These are phyloP conservation scores for Danio albolineatus DNA, from an alignment of 2,797 vertebrate species.

Conservation along the genomic window DNA sequence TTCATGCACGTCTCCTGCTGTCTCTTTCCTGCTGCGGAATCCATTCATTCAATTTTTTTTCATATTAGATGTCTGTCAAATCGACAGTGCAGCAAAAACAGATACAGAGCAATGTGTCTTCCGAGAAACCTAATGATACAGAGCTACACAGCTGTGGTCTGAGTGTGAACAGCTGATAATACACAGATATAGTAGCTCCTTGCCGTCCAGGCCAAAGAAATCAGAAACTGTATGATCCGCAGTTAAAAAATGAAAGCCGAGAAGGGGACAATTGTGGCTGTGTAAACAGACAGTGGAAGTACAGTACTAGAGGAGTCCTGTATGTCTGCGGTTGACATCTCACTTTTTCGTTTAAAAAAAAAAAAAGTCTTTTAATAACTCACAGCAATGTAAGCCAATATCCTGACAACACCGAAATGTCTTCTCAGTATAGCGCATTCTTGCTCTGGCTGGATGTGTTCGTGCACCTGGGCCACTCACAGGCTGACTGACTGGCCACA, in stretches of 20 bases:
- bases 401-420: conserved; percentile 17
- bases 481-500: conserved; percentile 17
- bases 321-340: conserved; percentile 22
- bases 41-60: conserved; percentile 27
- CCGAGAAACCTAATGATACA: conserved; percentile 53
- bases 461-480: conserved; percentile 45
- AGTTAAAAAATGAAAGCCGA: conserved; percentile 57
- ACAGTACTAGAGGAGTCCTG: conserved; percentile 29
- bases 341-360: background rate
- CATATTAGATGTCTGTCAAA: conserved; percentile 60
- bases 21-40: conserved; percentile 29
- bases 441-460: background rate
- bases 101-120: conserved; percentile 69
- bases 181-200: conserved; percentile 66
- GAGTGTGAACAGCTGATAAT: conserved; percentile 80
- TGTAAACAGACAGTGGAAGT: conserved; percentile 54
- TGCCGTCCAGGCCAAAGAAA: conserved; percentile 58
- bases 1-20: conserved; percentile 4
- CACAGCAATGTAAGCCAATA: conserved; percentile 44
- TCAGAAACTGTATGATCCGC: conserved; percentile 51
- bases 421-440: conserved; percentile 45
- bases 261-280: conserved; percentile 48
- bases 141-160: conserved; percentile 48
- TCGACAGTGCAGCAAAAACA: conserved; percentile 71
- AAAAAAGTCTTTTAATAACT: conserved; percentile 19